These are phyloP conservation scores for Chaetogeoica ovagalla DNA, from an alignment of 2,888 invertebrate species.

Conservation along the genomic window DNA sequence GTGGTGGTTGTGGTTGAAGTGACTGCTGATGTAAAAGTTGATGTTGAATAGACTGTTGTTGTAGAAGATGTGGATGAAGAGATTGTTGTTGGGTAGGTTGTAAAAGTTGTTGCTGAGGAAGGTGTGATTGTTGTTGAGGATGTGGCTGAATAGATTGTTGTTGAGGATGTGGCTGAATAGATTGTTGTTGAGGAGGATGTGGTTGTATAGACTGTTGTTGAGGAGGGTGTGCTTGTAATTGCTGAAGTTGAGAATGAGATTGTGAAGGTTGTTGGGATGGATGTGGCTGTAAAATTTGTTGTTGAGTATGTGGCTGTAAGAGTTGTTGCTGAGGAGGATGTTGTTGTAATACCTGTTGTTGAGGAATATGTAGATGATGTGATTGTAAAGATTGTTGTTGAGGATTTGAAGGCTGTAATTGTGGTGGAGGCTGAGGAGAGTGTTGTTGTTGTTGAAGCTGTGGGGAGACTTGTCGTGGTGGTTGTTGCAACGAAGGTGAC, in stretches of 20 bases:
- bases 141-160: background rate
- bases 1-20: background rate
- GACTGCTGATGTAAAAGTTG: constrained; percentile 12
- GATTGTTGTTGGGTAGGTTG: background rate
- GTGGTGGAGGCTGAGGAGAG: too few relatives aligned
- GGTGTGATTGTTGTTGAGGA: background rate
- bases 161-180: background rate
- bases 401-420: too few relatives aligned
- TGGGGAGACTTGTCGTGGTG: background rate
- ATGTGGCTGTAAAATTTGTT: constrained; percentile 1
- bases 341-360: background rate
- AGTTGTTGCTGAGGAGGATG: constrained; percentile 1
- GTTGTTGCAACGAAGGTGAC: background rate
- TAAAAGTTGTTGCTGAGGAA: background rate
- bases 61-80: background rate
- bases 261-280: too few relatives aligned
- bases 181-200: background rate
- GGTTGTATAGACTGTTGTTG: background rate
- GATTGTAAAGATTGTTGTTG: background rate
- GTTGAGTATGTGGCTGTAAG: background rate
- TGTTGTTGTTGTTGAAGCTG: too few relatives aligned
- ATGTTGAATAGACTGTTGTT: too few relatives aligned
- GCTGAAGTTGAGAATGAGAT: too few relatives aligned
- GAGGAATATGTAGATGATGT: background rate
- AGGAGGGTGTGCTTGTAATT: too few relatives aligned